These are phyloP conservation scores for Unio delphinus DNA, from an alignment of 2,888 invertebrate species.

Conservation along the genomic window DNA sequence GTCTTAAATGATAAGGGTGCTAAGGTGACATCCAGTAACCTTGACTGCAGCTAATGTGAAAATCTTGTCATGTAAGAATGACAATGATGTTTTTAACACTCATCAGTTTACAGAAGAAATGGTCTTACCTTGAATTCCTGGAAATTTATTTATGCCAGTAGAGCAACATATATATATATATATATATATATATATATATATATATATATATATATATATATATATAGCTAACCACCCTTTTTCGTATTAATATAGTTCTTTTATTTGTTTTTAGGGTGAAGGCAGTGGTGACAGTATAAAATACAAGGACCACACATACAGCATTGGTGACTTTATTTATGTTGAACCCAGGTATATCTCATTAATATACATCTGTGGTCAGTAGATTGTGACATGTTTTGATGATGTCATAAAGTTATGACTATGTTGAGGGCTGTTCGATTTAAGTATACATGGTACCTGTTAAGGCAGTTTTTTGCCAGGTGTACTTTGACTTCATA, in stretches of 20 bases:
- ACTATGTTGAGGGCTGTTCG: conserved; percentile 19
- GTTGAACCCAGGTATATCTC: conserved; percentile 74
- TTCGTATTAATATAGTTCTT: neutral
- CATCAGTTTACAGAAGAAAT: too few relatives aligned
- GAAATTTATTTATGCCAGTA: too few relatives aligned
- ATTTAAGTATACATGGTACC: conserved; percentile 6
- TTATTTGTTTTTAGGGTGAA: conserved; percentile 32
- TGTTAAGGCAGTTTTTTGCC: too few relatives aligned
- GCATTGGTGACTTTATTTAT: conserved; percentile 93
- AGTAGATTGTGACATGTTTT: neutral
- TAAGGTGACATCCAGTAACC: too few relatives aligned
- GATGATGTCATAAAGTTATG: conserved; percentile 1
- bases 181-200: neutral
- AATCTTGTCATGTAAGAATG: too few relatives aligned
- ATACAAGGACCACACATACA: conserved; percentile 82
- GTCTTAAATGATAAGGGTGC: too few relatives aligned
- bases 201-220: neutral
- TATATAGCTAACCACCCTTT: neutral
- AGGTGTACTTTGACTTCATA: too few relatives aligned
- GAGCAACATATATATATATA: too few relatives aligned
- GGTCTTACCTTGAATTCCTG: too few relatives aligned
- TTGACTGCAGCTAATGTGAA: too few relatives aligned
- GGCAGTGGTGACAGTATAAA: conserved; percentile 62
- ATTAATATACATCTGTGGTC: neutral
- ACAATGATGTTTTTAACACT: too few relatives aligned